Evolutionary conservation across 2,797 vertebrate species (phyloP).

Genomic region (Dryobates pubescens): DNA sequence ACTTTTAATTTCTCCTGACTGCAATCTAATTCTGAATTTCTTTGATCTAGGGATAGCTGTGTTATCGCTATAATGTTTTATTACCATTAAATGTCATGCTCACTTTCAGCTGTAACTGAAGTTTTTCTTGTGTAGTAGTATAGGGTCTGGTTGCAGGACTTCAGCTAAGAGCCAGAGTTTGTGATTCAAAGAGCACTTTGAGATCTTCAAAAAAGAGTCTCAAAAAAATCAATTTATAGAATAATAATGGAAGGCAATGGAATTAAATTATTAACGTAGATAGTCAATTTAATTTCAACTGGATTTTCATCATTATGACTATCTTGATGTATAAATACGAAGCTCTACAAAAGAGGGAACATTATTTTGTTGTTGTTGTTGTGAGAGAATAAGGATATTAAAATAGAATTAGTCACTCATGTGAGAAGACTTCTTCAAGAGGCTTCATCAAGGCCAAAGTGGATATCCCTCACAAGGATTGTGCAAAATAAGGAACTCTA

Average conservation of each 20-base stretch:
- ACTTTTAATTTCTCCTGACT: background rate
- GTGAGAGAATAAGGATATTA: background rate
- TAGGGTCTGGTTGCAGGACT: background rate
- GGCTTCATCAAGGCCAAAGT: background rate
- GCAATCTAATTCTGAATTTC: background rate
- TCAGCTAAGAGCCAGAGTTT: background rate
- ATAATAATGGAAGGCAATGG: background rate
- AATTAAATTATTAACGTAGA: constrained; percentile 12
- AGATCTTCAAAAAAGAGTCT: constrained; percentile 3
- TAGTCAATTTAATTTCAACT: background rate
- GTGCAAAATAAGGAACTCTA: background rate
- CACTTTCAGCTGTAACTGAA: background rate
- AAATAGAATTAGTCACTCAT: background rate
- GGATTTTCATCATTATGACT: background rate
- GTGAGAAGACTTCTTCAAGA: background rate
- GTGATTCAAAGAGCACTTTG: background rate
- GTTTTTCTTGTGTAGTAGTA: background rate
- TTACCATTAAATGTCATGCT: background rate
- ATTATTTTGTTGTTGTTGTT: background rate
- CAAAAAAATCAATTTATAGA: constrained; percentile 22
- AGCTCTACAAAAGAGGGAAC: background rate
- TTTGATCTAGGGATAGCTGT: background rate
- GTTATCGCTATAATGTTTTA: background rate
- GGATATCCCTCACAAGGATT: background rate
- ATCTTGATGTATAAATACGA: background rate